Conservation (phyloP, 2,113 vertebrate species). For the Macquaria australasica region DNA sequence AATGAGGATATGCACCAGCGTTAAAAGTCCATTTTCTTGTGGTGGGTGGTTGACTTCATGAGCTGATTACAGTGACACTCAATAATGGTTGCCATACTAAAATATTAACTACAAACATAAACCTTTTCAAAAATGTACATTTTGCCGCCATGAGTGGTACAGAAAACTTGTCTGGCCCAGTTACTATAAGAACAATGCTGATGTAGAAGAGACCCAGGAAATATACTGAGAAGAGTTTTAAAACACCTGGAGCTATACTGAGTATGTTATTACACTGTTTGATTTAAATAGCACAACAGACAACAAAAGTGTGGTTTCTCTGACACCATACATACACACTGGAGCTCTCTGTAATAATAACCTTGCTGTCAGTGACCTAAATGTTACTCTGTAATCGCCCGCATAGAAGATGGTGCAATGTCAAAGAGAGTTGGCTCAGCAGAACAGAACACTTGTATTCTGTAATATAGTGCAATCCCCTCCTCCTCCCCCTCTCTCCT, state of each 20-base stretch:
- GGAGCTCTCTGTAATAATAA: constrained; percentile 15
- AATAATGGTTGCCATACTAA: background rate
- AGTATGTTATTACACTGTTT: background rate
- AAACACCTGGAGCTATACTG: background rate
- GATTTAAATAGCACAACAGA: constrained; percentile 13
- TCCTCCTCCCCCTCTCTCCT: constrained; percentile 10
- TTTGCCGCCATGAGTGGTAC: background rate
- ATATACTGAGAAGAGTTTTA: background rate
- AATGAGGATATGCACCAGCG: background rate
- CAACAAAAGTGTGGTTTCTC: background rate
- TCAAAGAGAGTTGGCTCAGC: constrained; percentile 75
- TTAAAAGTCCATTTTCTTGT: background rate
- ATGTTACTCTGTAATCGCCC: constrained; percentile 52
- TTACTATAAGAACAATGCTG: background rate
- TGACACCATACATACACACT: background rate
- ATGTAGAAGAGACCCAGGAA: background rate
- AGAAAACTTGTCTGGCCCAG: background rate
- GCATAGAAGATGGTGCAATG: constrained; percentile 67
- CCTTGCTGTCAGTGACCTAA: constrained; percentile 55
- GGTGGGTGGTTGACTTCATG: too few relatives aligned
- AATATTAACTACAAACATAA: background rate
- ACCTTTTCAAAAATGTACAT: background rate
- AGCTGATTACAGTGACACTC: background rate
- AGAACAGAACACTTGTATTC: constrained; percentile 55
- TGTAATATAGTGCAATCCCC: constrained; percentile 52